phyloP scores from a whole-genome alignment of 2,113 vertebrate genomes.

The Hassar affinis region DNA sequence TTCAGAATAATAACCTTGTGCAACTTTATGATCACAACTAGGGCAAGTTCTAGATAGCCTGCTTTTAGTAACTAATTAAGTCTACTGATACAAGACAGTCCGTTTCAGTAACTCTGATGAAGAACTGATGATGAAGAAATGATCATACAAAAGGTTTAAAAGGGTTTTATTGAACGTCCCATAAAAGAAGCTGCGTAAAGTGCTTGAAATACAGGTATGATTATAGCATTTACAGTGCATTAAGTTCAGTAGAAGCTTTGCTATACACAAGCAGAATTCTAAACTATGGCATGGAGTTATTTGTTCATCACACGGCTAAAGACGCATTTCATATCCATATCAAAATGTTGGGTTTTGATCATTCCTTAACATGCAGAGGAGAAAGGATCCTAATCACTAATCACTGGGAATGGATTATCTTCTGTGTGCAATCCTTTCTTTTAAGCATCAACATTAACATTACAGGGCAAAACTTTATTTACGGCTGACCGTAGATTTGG shows the following conservation, averaged over 20 bases:
- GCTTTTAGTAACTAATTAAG: conserved; percentile 4
- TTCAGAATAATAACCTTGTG: background rate
- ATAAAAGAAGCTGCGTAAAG: conserved; percentile 30
- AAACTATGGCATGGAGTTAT: conserved; percentile 23
- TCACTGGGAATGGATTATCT: background rate
- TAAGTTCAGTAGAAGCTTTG: conserved; percentile 30
- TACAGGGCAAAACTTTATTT: background rate
- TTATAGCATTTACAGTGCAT: conserved; percentile 28
- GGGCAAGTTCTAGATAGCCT: background rate
- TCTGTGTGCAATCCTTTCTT: background rate
- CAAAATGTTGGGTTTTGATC: too few relatives aligned
- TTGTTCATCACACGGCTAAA: conserved; percentile 1
- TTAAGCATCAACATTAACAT: conserved; percentile 1
- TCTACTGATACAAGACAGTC: background rate
- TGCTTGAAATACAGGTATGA: conserved; percentile 15
- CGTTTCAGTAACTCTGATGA: background rate
- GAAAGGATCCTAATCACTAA: background rate
- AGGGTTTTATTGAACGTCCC: conserved; percentile 22
- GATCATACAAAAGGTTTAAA: background rate
- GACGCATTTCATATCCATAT: background rate
- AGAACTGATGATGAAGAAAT: background rate
- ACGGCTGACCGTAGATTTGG: background rate
- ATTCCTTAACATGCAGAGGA: background rate
- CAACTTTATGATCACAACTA: conserved; percentile 9
- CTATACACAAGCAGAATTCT: background rate